A percentile compares a stretch with the other conserved stretches of the same genome.
Evolutionary conservation across 2,888 invertebrate genomes (phyloP).

Genomic region (Linyphia triangularis): DNA sequence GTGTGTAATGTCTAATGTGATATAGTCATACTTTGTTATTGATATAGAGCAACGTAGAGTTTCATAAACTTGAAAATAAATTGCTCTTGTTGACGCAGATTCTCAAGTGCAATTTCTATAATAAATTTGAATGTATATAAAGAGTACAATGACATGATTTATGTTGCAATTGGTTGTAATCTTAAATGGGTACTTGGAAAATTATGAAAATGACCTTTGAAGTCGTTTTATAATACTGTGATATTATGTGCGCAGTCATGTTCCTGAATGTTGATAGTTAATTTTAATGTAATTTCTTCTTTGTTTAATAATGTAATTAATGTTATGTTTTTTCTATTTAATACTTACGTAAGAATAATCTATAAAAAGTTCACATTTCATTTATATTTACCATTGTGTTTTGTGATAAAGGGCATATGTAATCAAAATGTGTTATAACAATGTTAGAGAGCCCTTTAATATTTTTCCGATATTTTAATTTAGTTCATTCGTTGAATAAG

Average conservation of each 20-base stretch:
- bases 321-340: neutral
- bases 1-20: constrained; percentile 68
- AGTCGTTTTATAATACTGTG: constrained; percentile 72
- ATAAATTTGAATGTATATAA: constrained; percentile 67
- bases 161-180: constrained; percentile 49
- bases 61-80: constrained; percentile 58
- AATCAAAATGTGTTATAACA: constrained; percentile 12
- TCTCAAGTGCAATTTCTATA: constrained; percentile 60
- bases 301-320: neutral
- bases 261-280: constrained; percentile 65
- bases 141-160: constrained; percentile 39
- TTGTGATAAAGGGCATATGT: constrained; percentile 24
- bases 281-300: neutral
- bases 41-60: constrained; percentile 55
- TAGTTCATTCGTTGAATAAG: too few relatives aligned
- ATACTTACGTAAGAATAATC: neutral
- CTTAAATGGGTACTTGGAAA: constrained; percentile 59
- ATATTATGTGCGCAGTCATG: constrained; percentile 72
- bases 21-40: constrained; percentile 61
- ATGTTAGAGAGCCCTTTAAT: constrained; percentile 22
- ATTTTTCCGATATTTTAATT: too few relatives aligned
- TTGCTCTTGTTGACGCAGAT: constrained; percentile 57
- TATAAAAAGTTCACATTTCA: neutral
- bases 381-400: constrained; percentile 25
- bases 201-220: constrained; percentile 47